These are phyloP conservation scores for Ceuthmochares aereus DNA, from an alignment of 2,113 vertebrate species.

Conservation along the genomic window DNA sequence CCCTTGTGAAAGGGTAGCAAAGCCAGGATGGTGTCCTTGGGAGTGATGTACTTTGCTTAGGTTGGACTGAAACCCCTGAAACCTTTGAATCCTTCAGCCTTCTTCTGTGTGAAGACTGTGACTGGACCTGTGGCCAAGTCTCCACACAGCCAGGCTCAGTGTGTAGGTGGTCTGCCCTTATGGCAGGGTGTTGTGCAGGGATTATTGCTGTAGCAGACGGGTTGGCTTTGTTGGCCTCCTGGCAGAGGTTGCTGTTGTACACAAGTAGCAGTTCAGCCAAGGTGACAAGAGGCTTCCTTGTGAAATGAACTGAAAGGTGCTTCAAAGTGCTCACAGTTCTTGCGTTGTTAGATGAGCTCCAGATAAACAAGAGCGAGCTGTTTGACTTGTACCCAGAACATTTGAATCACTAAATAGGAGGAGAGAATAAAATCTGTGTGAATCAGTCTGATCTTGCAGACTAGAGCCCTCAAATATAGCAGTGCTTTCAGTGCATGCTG, in stretches of 20 bases:
- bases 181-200: rapidly evolving
- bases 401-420: background rate
- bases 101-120: rapidly evolving
- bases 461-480: background rate
- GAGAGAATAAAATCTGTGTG: background rate
- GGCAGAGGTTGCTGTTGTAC: background rate
- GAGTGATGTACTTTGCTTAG: rapidly evolving
- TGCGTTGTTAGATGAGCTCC: background rate
- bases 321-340: rapidly evolving
- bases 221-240: background rate
- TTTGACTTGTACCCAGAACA: background rate
- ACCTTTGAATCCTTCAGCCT: rapidly evolving
- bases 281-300: background rate
- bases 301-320: background rate
- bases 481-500: background rate
- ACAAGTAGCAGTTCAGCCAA: rapidly evolving
- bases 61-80: background rate
- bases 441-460: background rate
- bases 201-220: rapidly evolving
- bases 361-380: background rate
- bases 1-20: background rate
- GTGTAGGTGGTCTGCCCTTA: rapidly evolving
- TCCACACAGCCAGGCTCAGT: rapidly evolving
- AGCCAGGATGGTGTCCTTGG: rapidly evolving
- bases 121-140: rapidly evolving